Conservation (phyloP, 1,140 invertebrate species). For the Oedothorax gibbosus region DNA sequence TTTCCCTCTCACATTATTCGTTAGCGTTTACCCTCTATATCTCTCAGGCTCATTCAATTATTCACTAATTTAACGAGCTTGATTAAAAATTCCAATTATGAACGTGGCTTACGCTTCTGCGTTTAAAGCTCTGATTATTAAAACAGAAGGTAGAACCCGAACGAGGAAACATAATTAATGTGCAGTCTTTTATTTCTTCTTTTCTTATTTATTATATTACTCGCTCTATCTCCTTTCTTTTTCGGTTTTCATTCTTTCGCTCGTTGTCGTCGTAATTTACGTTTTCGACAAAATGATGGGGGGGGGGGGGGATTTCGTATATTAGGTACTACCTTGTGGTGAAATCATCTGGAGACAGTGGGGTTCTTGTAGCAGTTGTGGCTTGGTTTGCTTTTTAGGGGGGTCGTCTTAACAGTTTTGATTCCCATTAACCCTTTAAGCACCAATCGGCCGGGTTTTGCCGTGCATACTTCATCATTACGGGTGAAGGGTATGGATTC, state of each 20-base stretch:
- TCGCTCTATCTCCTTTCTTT: slow-evolving; percentile 10
- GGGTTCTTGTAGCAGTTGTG: too few species aligned
- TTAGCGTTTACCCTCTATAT: slow-evolving; percentile 55
- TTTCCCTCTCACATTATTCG: slow-evolving; percentile 61
- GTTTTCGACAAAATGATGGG: slow-evolving; percentile 2
- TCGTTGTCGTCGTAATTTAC: slow-evolving; percentile 38
- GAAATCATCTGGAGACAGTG: too few species aligned
- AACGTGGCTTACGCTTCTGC: slow-evolving; percentile 54
- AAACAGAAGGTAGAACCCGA: slow-evolving; percentile 57
- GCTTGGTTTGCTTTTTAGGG: too few species aligned
- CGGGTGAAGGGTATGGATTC: too few species aligned
- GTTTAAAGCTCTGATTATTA: slow-evolving; percentile 61
- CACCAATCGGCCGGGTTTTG: too few species aligned
- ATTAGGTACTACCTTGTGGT: too few species aligned
- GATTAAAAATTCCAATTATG: slow-evolving; percentile 62
- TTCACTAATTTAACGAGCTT: slow-evolving; percentile 61
- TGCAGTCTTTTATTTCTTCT: slow-evolving; percentile 33
- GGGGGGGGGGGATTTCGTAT: neutral
- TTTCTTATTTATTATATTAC: neutral
- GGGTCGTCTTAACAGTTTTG: too few species aligned
- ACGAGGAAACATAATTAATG: slow-evolving; percentile 57
- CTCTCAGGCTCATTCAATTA: slow-evolving; percentile 60
- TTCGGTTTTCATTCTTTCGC: neutral
- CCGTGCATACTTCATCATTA: too few species aligned
- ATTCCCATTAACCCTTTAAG: too few species aligned